These are phyloP conservation scores for Polyploca ridens DNA, from an alignment of 2,888 invertebrate genomes.

Conservation along the genomic window DNA sequence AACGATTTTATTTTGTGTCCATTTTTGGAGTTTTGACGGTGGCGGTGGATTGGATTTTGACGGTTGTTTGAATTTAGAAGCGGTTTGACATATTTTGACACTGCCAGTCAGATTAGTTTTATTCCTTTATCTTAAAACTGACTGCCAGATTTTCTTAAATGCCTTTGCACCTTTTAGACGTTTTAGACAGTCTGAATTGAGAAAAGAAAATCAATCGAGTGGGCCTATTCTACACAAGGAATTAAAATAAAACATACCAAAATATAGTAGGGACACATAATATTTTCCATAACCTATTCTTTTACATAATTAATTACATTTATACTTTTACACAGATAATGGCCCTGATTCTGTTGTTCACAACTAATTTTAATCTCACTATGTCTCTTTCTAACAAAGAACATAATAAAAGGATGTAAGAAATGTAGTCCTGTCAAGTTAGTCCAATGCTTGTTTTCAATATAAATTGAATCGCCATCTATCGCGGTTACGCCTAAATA, in stretches of 20 bases:
- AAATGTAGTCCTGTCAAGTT: too few species aligned
- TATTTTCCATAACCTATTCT: too few species aligned
- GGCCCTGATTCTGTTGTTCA: too few species aligned
- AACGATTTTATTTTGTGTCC: slow-evolving; percentile 32
- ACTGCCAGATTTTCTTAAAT: background rate
- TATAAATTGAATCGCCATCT: too few species aligned
- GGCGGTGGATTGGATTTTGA: slow-evolving; percentile 18
- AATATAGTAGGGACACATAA: background rate
- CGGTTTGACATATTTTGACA: slow-evolving; percentile 2
- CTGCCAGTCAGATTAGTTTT: background rate
- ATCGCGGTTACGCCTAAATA: too few species aligned
- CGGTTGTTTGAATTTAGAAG: slow-evolving; percentile 25
- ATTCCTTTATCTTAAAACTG: background rate
- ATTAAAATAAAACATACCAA: background rate
- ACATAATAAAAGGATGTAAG: too few species aligned
- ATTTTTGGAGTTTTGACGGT: slow-evolving; percentile 30
- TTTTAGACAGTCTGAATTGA: background rate
- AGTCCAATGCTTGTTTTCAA: too few species aligned
- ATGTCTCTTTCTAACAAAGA: too few species aligned
- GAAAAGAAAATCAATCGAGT: background rate
- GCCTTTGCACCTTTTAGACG: background rate
- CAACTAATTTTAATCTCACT: too few species aligned
- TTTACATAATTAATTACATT: too few species aligned
- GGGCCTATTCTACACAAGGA: too few species aligned
- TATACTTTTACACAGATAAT: too few species aligned